Evolutionary conservation across 1,140 invertebrate genomes (phyloP).

Genomic region (Yoshiicerus persimilis): DNA sequence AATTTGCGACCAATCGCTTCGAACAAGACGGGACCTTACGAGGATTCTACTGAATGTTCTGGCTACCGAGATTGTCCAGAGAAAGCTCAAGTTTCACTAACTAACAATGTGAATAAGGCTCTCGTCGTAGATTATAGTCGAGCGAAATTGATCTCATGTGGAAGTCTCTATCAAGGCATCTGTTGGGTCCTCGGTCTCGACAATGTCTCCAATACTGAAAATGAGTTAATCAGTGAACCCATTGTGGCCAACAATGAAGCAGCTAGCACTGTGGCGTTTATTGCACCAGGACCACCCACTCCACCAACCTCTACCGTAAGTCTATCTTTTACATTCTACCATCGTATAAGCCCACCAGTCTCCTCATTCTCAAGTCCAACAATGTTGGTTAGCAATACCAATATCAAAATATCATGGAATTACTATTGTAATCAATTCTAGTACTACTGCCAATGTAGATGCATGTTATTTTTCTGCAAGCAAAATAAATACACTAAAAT

Average conservation of each 20-base stretch:
- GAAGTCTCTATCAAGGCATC: conserved; percentile 71
- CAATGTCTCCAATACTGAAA: conserved; percentile 46
- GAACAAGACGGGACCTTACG: conserved; percentile 83
- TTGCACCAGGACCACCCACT: conserved; percentile 86
- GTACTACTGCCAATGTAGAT: too few species aligned
- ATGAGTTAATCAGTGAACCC: conserved; percentile 43
- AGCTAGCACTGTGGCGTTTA: conserved; percentile 94
- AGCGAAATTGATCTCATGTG: conserved; percentile 87
- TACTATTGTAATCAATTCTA: not conserved
- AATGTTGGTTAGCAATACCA: too few species aligned
- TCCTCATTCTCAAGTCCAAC: too few species aligned
- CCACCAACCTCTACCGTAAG: conserved; percentile 65
- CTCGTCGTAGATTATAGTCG: conserved; percentile 90
- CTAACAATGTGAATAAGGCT: conserved; percentile 93
- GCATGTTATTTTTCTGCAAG: too few species aligned
- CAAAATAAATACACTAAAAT: too few species aligned
- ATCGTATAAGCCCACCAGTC: too few species aligned
- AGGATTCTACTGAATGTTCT: conserved; percentile 83
- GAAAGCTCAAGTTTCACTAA: conserved; percentile 68
- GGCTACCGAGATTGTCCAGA: conserved; percentile 73
- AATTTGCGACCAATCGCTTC: conserved; percentile 76
- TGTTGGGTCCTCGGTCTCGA: conserved; percentile 47
- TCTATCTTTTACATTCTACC: not conserved
- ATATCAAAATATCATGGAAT: not conserved
- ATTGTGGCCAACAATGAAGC: conserved; percentile 81